These are phyloP conservation scores for Grallaria varia DNA, from an alignment of 2,113 vertebrate genomes.

Conservation along the genomic window DNA sequence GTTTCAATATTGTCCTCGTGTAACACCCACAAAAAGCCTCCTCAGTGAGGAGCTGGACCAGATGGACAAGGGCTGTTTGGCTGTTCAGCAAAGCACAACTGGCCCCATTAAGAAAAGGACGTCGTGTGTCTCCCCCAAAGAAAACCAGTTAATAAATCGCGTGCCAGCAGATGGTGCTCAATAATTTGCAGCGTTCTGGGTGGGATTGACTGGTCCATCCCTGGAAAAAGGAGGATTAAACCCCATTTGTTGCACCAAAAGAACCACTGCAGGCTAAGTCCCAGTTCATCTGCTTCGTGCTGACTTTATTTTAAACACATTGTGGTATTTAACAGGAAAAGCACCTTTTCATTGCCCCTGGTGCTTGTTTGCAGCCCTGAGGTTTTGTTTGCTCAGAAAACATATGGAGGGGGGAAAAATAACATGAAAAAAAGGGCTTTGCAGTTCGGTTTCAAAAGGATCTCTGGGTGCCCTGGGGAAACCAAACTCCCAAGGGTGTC, in stretches of 20 bases:
- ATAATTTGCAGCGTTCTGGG: background rate
- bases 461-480: background rate
- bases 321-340: background rate
- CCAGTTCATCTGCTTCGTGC: fast-evolving
- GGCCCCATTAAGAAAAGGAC: background rate
- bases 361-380: background rate
- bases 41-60: background rate
- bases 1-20: background rate
- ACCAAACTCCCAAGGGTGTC: background rate
- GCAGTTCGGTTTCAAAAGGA: background rate
- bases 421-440: background rate
- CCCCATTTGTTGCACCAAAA: background rate
- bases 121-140: fast-evolving
- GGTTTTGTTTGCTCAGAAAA: slow-evolving; percentile 14
- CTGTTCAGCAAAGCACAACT: background rate
- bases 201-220: background rate
- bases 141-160: background rate
- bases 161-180: slow-evolving; percentile 53
- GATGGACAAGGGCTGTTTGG: background rate
- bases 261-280: background rate
- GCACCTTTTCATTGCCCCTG: background rate
- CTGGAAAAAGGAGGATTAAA: background rate
- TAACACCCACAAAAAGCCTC: background rate
- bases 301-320: background rate
- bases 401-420: background rate